phyloP scores from a whole-genome alignment of 2,113 vertebrate genomes.

The Hylia prasina region DNA sequence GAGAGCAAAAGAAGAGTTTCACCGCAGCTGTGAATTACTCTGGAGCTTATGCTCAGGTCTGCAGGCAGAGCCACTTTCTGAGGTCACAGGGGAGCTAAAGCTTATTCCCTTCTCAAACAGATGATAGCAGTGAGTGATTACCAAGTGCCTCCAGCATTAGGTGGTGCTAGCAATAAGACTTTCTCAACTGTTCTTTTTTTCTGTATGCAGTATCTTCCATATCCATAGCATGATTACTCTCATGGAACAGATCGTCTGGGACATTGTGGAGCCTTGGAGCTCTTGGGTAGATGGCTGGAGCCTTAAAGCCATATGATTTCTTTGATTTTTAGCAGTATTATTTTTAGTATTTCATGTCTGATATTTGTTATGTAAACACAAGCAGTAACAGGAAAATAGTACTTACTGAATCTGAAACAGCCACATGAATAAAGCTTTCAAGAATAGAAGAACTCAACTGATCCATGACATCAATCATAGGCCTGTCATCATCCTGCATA shows the following conservation, averaged over 20 bases:
- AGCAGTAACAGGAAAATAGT: background rate
- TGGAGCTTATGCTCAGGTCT: background rate
- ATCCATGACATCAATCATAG: slow-evolving; percentile 99
- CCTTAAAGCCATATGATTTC: background rate
- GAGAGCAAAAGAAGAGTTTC: background rate
- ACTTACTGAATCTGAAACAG: slow-evolving; percentile 93
- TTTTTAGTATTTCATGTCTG: background rate
- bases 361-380: background rate
- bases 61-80: background rate
- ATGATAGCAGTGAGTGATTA: background rate
- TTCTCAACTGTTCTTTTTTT: background rate
- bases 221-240: background rate
- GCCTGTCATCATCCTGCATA: slow-evolving; percentile 92
- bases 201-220: background rate
- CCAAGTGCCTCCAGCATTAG: background rate
- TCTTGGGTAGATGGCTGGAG: background rate
- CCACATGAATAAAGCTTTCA: slow-evolving; percentile 96
- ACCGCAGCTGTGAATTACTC: background rate
- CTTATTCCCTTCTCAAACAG: background rate
- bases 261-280: background rate
- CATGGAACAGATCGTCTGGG: background rate
- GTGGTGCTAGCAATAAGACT: background rate
- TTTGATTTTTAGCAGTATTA: background rate
- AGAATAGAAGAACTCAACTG: slow-evolving; percentile 94
- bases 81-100: background rate